A percentile compares a stretch with the other conserved stretches of the same genome.
phyloP scores from a whole-genome alignment of 1,140 invertebrate species.

The Caenorhabditis tropicalis region DNA sequence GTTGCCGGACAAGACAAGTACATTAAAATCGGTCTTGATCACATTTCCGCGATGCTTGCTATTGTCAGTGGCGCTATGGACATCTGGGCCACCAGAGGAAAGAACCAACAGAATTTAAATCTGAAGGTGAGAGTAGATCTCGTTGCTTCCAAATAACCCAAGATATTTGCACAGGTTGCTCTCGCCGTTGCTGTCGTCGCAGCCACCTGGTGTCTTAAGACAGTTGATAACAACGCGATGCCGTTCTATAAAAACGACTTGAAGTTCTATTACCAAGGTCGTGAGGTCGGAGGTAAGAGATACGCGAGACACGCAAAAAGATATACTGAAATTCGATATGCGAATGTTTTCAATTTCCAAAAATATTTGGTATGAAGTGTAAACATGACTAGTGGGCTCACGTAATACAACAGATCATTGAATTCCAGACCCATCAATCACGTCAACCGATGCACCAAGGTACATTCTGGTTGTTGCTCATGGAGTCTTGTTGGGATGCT shows the following conservation, averaged over 20 bases:
- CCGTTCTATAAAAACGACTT: slow-evolving; percentile 70
- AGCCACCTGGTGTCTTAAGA: slow-evolving; percentile 69
- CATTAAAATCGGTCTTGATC: slow-evolving; percentile 69
- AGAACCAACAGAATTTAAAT: slow-evolving; percentile 61
- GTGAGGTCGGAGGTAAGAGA: slow-evolving; percentile 47
- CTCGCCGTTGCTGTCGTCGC: slow-evolving; percentile 68
- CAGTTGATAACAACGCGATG: slow-evolving; percentile 68
- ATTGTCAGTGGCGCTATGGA: slow-evolving; percentile 65
- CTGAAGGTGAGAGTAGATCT: slow-evolving; percentile 59
- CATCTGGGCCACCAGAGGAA: slow-evolving; percentile 60
- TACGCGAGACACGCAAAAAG: background rate
- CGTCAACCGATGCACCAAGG: slow-evolving; percentile 55
- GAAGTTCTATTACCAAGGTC: slow-evolving; percentile 58
- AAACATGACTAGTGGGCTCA: background rate
- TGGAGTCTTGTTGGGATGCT: slow-evolving; percentile 62
- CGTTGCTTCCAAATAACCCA: background rate
- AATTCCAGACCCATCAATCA: slow-evolving; percentile 52
- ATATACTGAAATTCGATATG: slow-evolving; percentile 4
- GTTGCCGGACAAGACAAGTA: slow-evolving; percentile 63
- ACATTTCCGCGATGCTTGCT: slow-evolving; percentile 66
- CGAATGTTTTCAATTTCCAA: slow-evolving; percentile 25
- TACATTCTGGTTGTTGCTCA: slow-evolving; percentile 67
- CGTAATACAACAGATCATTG: background rate
- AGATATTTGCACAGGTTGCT: slow-evolving; percentile 58
- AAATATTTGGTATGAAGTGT: background rate